Evolutionary conservation across 2,113 vertebrate genomes (phyloP).

Genomic region (Strigops habroptila): DNA sequence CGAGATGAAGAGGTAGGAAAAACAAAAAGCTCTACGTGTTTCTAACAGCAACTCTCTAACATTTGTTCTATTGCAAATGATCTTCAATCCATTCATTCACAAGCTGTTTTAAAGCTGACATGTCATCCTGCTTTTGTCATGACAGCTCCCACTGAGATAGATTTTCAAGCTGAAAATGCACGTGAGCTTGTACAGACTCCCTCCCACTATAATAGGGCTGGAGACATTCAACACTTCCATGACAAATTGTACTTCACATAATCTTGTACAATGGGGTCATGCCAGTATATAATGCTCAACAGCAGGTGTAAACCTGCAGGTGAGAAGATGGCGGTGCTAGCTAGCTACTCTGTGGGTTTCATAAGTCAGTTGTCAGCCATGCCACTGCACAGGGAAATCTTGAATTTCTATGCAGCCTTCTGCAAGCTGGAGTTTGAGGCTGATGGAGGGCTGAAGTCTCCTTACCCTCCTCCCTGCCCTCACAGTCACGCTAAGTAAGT

Average conservation of each 20-base stretch:
- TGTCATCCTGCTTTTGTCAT: neutral
- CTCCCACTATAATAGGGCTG: neutral
- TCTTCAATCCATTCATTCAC: neutral
- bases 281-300: neutral
- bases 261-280: rapidly evolving
- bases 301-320: neutral
- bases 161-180: neutral
- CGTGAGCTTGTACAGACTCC: neutral
- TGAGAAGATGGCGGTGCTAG: neutral
- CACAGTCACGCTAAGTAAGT: neutral
- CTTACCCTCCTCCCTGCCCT: neutral
- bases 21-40: neutral
- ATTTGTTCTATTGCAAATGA: neutral
- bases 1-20: constrained; percentile 14
- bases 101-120: neutral
- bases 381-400: neutral
- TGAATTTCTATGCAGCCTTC: neutral
- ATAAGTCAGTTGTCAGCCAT: neutral
- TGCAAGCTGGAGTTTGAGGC: neutral
- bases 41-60: neutral
- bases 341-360: neutral
- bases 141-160: neutral
- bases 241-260: neutral
- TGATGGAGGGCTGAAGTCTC: neutral
- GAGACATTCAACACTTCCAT: rapidly evolving